Conservation (phyloP, 1,140 invertebrate species). For the Listronotus oregonensis region DNA sequence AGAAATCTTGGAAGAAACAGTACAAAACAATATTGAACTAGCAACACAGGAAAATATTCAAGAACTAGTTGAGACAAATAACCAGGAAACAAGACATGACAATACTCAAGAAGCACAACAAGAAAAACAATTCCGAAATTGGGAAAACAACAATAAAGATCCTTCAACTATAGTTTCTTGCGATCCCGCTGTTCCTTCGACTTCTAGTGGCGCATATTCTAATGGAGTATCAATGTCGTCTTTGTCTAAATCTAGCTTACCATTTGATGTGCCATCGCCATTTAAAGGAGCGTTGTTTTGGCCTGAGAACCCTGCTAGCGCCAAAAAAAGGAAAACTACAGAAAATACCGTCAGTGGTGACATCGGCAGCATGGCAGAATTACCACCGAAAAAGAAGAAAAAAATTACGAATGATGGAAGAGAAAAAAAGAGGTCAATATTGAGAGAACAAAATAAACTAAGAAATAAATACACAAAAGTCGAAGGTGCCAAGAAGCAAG, state of each 20-base stretch:
- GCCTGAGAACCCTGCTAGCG: background rate
- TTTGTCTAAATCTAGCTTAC: too few species aligned
- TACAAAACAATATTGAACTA: background rate
- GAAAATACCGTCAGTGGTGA: background rate
- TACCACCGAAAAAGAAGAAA: background rate
- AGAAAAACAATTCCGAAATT: too few species aligned
- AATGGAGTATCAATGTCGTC: too few species aligned
- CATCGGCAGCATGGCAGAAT: background rate
- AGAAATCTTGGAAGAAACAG: background rate
- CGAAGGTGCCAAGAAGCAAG: background rate
- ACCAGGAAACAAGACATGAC: conserved; percentile 1
- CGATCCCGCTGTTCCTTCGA: too few species aligned
- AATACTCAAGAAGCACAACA: conserved; percentile 1
- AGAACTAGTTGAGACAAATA: background rate
- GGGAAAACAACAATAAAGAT: too few species aligned
- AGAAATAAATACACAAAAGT: too few species aligned
- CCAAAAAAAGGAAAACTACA: background rate
- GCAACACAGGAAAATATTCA: conserved; percentile 1
- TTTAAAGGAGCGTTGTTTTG: background rate
- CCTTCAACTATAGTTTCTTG: too few species aligned
- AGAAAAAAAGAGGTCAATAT: background rate
- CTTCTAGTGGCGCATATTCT: too few species aligned
- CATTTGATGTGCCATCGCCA: background rate
- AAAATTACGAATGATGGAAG: background rate
- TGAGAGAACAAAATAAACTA: background rate